These are phyloP conservation scores for Botia kubotai DNA, from an alignment of 2,797 vertebrate genomes.

Conservation along the genomic window DNA sequence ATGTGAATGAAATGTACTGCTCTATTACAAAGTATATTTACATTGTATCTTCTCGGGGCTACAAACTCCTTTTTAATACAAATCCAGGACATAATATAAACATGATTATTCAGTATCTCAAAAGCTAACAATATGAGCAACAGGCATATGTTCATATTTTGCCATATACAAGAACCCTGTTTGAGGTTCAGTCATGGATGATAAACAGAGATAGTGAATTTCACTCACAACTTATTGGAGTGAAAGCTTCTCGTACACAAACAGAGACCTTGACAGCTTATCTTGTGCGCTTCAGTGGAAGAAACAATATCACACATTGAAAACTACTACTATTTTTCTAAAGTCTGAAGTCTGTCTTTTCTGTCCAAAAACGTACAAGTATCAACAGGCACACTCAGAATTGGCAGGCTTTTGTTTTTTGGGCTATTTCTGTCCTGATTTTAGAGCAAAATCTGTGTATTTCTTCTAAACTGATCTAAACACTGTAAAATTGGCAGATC, in stretches of 20 bases:
- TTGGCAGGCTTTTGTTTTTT: too few relatives aligned
- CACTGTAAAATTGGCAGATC: too few relatives aligned
- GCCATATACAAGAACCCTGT: not conserved
- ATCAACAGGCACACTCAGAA: too few relatives aligned
- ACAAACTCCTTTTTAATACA: slow-evolving; percentile 1
- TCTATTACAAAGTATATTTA: slow-evolving; percentile 12
- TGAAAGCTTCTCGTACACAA: slow-evolving; percentile 18
- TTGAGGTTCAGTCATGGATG: slow-evolving; percentile 49
- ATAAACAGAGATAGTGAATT: slow-evolving; percentile 51
- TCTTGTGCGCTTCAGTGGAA: slow-evolving; percentile 15
- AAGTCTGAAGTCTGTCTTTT: not conserved
- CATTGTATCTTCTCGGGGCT: not conserved
- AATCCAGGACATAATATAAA: not conserved
- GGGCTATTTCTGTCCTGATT: too few relatives aligned
- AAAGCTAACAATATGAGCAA: not conserved
- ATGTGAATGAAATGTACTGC: slow-evolving; percentile 32
- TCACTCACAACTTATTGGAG: slow-evolving; percentile 30
- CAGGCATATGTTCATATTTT: not conserved
- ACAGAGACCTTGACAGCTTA: slow-evolving; percentile 36
- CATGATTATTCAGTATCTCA: not conserved
- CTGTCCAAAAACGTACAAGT: not conserved
- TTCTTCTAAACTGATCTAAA: too few relatives aligned
- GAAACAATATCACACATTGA: not conserved
- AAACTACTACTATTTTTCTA: too few relatives aligned
- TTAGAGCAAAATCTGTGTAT: too few relatives aligned